Percentiles rank a stretch among this genome's conserved stretches.
These are phyloP conservation scores for Cynopterus sphinx DNA, from an alignment of 2,797 vertebrate species.

Conservation along the genomic window DNA sequence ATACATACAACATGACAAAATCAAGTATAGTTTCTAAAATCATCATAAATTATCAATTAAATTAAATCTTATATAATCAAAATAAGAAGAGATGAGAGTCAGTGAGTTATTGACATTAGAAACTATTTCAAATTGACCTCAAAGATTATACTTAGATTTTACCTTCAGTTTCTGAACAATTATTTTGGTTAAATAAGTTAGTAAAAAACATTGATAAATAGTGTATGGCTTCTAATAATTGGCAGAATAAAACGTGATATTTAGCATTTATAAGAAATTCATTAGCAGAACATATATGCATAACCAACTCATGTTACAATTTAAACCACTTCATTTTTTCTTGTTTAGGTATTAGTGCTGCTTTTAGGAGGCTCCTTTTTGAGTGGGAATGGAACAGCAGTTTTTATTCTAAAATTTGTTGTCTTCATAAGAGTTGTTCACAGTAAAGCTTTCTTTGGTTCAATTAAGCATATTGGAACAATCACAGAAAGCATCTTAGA, in stretches of 20 bases:
- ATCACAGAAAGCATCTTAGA: slow-evolving; percentile 57
- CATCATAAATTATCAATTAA: background rate
- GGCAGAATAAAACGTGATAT: background rate
- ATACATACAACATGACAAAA: background rate
- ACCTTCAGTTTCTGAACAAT: background rate
- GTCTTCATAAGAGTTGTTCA: slow-evolving; percentile 15
- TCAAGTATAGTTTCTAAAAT: background rate
- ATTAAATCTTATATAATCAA: background rate
- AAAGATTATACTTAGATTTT: background rate
- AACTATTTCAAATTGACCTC: background rate
- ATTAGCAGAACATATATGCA: background rate
- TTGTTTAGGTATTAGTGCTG: background rate
- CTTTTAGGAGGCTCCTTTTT: background rate
- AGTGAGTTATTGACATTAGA: background rate
- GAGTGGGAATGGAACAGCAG: background rate
- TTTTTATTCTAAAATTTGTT: slow-evolving; percentile 58
- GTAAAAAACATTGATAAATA: background rate
- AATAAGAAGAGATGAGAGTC: background rate
- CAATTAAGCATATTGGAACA: slow-evolving; percentile 62
- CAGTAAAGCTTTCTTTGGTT: slow-evolving; percentile 37
- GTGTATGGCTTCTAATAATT: background rate
- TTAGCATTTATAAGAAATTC: background rate
- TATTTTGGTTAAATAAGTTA: background rate
- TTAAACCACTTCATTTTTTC: background rate
- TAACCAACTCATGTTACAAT: background rate